Percentiles rank a stretch among this genome's conserved stretches.
Evolutionary conservation across 2,888 invertebrate genomes (phyloP).

Genomic region (Seladonia tumulorum): DNA sequence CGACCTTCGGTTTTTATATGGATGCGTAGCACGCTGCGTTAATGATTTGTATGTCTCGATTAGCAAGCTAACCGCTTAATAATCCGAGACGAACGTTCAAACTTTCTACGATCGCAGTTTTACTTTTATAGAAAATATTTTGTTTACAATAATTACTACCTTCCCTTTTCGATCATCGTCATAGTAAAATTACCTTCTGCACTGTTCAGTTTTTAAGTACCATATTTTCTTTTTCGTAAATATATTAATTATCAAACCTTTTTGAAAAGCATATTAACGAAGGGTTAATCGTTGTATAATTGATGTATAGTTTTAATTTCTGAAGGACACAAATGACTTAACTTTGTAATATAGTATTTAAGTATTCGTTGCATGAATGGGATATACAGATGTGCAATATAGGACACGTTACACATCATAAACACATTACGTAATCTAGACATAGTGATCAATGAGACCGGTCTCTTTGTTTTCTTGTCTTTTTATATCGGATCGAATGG

Average conservation of each 20-base stretch:
- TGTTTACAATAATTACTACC: background rate
- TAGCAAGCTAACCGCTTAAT: background rate
- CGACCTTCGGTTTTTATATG: constrained; percentile 60
- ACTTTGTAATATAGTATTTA: background rate
- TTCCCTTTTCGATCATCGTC: background rate
- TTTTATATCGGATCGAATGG: background rate
- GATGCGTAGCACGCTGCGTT: constrained; percentile 52
- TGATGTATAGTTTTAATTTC: background rate
- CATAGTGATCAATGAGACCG: background rate
- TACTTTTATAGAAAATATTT: background rate
- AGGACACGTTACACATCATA: background rate
- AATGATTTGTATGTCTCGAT: constrained; percentile 49
- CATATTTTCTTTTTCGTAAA: background rate
- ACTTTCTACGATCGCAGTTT: background rate
- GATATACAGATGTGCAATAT: background rate
- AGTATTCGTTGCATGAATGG: background rate
- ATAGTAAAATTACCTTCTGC: too few species aligned
- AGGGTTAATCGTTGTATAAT: background rate
- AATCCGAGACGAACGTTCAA: background rate
- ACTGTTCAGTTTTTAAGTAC: background rate
- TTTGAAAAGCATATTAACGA: background rate
- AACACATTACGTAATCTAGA: background rate
- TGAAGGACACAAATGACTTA: background rate
- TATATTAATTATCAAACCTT: background rate
- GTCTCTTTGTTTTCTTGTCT: background rate